Evolutionary conservation across 2,888 invertebrate genomes (phyloP), one percentile per base, ranked within the genome.

Genomic region (Nipponacmea schrenckii): DNA sequence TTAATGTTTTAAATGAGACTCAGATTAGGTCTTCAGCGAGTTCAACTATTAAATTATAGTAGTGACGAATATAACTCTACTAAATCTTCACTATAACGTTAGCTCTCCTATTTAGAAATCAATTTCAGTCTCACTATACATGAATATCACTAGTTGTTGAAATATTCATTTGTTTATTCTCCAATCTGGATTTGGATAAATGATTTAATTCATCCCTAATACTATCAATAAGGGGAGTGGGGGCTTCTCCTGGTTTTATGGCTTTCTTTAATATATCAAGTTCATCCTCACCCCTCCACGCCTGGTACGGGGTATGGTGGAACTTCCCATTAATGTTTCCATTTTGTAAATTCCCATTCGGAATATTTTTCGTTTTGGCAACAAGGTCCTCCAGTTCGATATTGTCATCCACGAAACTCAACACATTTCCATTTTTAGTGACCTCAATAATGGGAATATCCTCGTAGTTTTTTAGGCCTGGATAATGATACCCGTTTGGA

Each of bases 151-250:
- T 24, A 14, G 20, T 20, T 4, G 56, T 12, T 20, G 24, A 20
- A 20, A 24, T 56, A 56, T 56, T 56, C 24, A 20, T 20, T 4
- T 56, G 20, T 56, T 56, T 56, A 56, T 24, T 56, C 10, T 56
- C 56, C 14, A 10, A 39, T 39, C 20, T 56, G 10, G 20, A 3
- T 27, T 50, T 48, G 8, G 71, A 68, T 14, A 68, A 50, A 64
- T 68, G 64, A 45, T 73, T 71, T 48, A 77, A 64, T 62, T 77
- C 77, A 62, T 76, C 68, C 31, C 76, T 63, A 8, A 77, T 74
- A 46, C 74, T 70, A 14, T 69, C 68, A 15, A 77, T 72, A 14
- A 74, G 71, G 12, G 71, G 70, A 12, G 64, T 69, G 14, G 77
- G 74, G 3, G 73, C 64, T 17, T 64, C 63, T 12, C 70, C 74